These are phyloP conservation scores for Drosophila busckii DNA, from an alignment of 1,140 invertebrate species.

Conservation along the genomic window DNA sequence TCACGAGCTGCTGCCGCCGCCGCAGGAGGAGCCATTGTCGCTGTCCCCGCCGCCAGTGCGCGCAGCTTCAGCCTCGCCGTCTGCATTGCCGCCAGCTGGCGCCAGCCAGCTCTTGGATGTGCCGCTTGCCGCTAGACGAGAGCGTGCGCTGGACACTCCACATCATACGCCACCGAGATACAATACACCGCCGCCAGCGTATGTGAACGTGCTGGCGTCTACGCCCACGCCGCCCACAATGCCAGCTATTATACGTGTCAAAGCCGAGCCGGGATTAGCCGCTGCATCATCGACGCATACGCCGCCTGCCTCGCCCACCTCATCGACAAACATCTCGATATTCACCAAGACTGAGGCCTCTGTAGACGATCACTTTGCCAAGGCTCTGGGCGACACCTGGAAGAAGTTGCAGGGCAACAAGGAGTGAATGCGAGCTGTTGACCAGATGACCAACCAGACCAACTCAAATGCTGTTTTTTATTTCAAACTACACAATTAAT, in stretches of 20 bases:
- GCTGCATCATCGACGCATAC: slow-evolving; percentile 56
- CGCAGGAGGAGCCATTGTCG: slow-evolving; percentile 63
- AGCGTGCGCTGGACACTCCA: slow-evolving; percentile 47
- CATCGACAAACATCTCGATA: slow-evolving; percentile 62
- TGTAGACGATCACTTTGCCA: slow-evolving; percentile 98
- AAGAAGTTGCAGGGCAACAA: slow-evolving; percentile 86
- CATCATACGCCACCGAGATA: slow-evolving; percentile 63
- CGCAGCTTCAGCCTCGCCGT: too few relatives aligned
- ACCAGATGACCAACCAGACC: slow-evolving; percentile 15
- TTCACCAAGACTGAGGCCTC: slow-evolving; percentile 81
- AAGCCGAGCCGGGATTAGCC: slow-evolving; percentile 66
- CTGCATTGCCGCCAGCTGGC: slow-evolving; percentile 3
- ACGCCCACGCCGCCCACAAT: slow-evolving; percentile 52
- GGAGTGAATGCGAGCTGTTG: slow-evolving; percentile 28
- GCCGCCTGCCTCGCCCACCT: slow-evolving; percentile 65
- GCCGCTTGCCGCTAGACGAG: slow-evolving; percentile 36
- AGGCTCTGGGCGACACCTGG: slow-evolving; percentile 97
- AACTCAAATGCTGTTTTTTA: slow-evolving; percentile 64
- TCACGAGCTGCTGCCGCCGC: slow-evolving; percentile 52
- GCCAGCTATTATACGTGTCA: slow-evolving; percentile 68
- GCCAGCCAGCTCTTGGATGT: slow-evolving; percentile 38
- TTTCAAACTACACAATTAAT: slow-evolving; percentile 72
- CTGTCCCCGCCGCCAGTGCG: slow-evolving; percentile 7
- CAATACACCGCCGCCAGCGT: slow-evolving; percentile 61
- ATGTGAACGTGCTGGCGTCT: slow-evolving; percentile 37